Base-by-base conservation (phyloP, 2,113 vertebrate species). In the Ardeotis arabs region DNA sequence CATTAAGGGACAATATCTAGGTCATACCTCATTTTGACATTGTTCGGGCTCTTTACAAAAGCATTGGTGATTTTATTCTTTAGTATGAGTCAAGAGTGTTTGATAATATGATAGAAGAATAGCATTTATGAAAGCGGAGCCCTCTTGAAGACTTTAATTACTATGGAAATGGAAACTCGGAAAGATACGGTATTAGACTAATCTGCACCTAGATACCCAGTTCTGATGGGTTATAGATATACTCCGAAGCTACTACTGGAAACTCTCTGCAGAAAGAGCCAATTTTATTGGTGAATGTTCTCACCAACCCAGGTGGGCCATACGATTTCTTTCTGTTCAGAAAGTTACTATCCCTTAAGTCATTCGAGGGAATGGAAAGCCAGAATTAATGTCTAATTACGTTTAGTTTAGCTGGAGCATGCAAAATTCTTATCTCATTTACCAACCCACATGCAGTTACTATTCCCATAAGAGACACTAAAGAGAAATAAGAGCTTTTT, bases 381-480 rank as follows among this genome's bases (percentile, higher is more conserved):
- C 84, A 95, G 87, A 93, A 88, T 95, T 90, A 87, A 95, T 96
- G 94, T 89, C 96, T 94, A 86, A 93, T 93, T 80, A 92, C 96
- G 84, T 95, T 97, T 93, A 95, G 92, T 96, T 98, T 93, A 97
- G 95, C 88, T 41, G 0, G 66, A 90, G 77, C 92, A 89, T 95
- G 90, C 90, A 87, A 93, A 82, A 67, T 96, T 97, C 96, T 97
- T 97, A 96, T 96, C 97, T 97, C 95, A 96, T 93, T 96, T 97
- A 94, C 94, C 85, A 82, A 96, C 87, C 90, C 91, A 96, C 93
- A 87, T 95, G 85, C 86, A 85, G 72, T 93, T 92, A 90, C 84
- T 89, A 84, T 94, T 96, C 95, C 97, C 95, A 69, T 49, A 95
- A 96, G 97, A 98, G 79, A 97, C 87, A 92, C 91, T 96, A 96